Conservation (phyloP, 1,140 invertebrate species). For the Episyrphus balteatus region DNA sequence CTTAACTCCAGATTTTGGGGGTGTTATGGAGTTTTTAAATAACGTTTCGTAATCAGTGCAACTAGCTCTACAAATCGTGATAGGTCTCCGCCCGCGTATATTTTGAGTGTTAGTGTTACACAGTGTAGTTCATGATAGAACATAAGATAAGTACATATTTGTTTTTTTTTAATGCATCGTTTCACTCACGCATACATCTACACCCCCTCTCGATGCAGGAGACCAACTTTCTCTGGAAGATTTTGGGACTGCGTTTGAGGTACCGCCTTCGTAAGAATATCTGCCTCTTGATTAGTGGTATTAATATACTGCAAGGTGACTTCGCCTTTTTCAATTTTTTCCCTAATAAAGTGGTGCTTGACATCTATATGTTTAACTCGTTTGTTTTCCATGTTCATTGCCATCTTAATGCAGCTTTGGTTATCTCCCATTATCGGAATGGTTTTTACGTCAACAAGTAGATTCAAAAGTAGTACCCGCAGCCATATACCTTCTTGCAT, state of each 20-base stretch:
- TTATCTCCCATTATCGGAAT: constrained; percentile 18
- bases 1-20: too few relatives aligned
- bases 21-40: too few relatives aligned
- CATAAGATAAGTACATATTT: too few relatives aligned
- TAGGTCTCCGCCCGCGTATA: too few relatives aligned
- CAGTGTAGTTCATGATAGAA: too few relatives aligned
- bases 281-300: not conserved
- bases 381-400: constrained; percentile 22
- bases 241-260: not conserved
- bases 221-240: not conserved
- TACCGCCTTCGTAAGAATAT: not conserved
- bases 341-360: constrained; percentile 13
- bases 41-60: too few relatives aligned
- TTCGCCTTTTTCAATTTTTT: constrained; percentile 1
- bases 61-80: too few relatives aligned
- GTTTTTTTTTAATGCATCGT: too few relatives aligned
- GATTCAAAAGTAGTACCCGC: not conserved
- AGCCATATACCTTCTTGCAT: constrained; percentile 10
- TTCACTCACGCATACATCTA: too few relatives aligned
- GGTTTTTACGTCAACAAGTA: constrained; percentile 15
- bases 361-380: constrained; percentile 21
- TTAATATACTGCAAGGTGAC: constrained; percentile 3
- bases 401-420: constrained; percentile 24
- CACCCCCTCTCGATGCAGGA: not conserved
- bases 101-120: too few relatives aligned